A percentile compares a stretch with the other conserved stretches of the same genome.
phyloP scores from a whole-genome alignment of 2,797 vertebrate genomes.

The Antrozous pallidus region DNA sequence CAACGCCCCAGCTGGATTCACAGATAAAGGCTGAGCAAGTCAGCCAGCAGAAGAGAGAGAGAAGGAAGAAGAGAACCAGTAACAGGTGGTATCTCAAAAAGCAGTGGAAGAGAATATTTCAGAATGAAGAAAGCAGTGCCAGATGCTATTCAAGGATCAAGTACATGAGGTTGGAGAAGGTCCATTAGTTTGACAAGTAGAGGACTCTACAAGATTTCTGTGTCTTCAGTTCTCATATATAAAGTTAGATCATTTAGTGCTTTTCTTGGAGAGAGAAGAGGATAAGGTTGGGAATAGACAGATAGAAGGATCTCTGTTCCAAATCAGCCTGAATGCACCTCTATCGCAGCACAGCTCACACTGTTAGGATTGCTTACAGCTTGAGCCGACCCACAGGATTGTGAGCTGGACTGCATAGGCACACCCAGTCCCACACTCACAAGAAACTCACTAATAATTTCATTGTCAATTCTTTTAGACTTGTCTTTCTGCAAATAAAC shows the following conservation, averaged over 20 bases:
- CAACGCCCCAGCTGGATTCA: not conserved
- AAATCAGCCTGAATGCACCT: not conserved
- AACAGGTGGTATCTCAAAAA: not conserved
- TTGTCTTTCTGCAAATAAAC: conserved; percentile 46
- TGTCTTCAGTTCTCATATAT: not conserved
- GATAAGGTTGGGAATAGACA: not conserved
- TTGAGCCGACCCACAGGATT: not conserved
- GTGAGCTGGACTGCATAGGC: not conserved
- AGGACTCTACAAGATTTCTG: not conserved
- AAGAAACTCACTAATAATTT: conserved; percentile 20
- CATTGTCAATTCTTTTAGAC: not conserved
- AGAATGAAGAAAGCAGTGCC: not conserved
- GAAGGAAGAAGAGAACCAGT: not conserved
- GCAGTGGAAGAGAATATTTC: not conserved
- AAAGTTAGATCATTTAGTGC: not conserved
- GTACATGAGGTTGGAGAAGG: not conserved
- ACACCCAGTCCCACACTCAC: not conserved
- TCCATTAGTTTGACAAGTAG: not conserved
- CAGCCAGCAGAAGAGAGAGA: not conserved
- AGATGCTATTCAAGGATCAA: not conserved
- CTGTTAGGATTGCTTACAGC: not conserved
- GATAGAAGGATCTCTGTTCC: not conserved
- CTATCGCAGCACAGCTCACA: accelerated
- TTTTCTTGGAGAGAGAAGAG: not conserved
- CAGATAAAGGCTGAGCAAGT: not conserved